Base-by-base conservation (phyloP, 2,888 invertebrate species). In the Dinocampus coccinellae region DNA sequence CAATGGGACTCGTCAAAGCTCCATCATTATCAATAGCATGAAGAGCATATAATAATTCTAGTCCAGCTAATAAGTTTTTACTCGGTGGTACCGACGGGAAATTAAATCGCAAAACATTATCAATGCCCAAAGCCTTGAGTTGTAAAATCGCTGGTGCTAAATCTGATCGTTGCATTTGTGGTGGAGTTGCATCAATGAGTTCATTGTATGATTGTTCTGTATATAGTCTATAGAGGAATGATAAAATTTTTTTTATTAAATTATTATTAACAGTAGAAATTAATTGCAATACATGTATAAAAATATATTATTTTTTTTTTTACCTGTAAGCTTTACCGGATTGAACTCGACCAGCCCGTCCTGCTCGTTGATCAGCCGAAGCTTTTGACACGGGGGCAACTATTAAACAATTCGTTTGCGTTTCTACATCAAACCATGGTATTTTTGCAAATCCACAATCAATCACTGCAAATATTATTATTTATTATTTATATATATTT, bases 381-480 rank as follows among this genome's bases (percentile, higher is more conserved):
- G 97, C 95, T 87, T 93, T 93, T 1, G 97, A 96, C 1, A 95
- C 90, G 0, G 96, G 94, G 1, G 95, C 92, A 0, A 95, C 91
- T 0, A 95, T 91, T n/a, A 98, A 88, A 69, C 94, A 92, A 84
- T 97, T 95, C 0, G 96, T 94, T 13, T 95, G 94, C 10, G 95
- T 92, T 2, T 93, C 90, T 0, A 94, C 91, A 81, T 97, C 95
- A 85, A 94, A 97, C 91, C 95, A 97, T 22, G 95, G 93, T 78
- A 98, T 87, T 89, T 98, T 99, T 63, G 97, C 97, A 89, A 97
- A 99, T 0, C 99, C 99, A 85, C 96, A 92, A 87, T 99, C 99
- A 68, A 99, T 92, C 11, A 77, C 77, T 77, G 58, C 11, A 52
- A 47, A 16, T 3, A 7, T 16, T 16, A 47, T 7, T 20, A 20